Evolutionary conservation across 1,140 invertebrate species (phyloP).

Genomic region (Ladona fulva): DNA sequence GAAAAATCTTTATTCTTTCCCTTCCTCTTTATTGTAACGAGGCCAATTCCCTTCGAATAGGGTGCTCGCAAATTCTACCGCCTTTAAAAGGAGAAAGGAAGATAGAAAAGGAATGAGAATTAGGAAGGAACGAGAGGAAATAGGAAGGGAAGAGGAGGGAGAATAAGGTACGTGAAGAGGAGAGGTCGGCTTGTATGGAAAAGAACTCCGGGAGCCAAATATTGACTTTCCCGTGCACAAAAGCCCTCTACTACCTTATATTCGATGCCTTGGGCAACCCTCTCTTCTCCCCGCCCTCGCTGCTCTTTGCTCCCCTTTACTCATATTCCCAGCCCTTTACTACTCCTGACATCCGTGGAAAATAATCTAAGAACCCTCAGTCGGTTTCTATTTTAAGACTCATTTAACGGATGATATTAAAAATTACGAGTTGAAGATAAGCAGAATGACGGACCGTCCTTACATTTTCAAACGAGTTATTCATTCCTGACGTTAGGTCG

Average conservation of each 20-base stretch:
- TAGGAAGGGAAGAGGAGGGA: not conserved
- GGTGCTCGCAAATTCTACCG: too few relatives aligned
- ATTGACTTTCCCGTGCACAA: constrained; percentile 8
- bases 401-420: too few relatives aligned
- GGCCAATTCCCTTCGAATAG: not conserved
- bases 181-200: not conserved
- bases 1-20: not conserved
- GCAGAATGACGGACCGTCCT: too few relatives aligned
- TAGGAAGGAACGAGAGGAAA: not conserved
- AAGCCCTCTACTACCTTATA: not conserved
- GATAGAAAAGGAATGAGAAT: not conserved
- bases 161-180: not conserved
- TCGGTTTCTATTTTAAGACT: too few relatives aligned
- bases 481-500: too few relatives aligned
- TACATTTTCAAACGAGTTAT: too few relatives aligned
- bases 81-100: not conserved
- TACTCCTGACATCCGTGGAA: too few relatives aligned
- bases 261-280: not conserved
- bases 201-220: not conserved
- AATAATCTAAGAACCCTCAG: too few relatives aligned
- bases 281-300: not conserved
- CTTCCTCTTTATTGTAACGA: not conserved
- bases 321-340: too few relatives aligned
- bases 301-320: too few relatives aligned
- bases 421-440: too few relatives aligned